Percentiles rank a stretch among this genome's conserved stretches.
These are phyloP conservation scores for Temnothorax curvispinosus DNA, from an alignment of 1,140 invertebrate species.

Conservation along the genomic window DNA sequence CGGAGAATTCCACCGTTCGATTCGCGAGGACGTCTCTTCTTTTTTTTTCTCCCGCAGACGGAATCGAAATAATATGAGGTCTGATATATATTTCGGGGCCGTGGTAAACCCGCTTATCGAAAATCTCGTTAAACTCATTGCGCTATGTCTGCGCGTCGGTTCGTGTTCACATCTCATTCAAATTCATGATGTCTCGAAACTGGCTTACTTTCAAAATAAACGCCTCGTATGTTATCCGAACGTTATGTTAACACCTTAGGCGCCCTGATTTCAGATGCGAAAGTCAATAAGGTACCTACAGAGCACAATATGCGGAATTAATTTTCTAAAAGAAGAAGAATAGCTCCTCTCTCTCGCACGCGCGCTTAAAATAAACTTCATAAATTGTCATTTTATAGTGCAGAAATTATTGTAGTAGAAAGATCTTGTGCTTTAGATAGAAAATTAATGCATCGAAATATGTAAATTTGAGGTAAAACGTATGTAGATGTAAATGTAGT, in stretches of 20 bases:
- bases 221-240: slow-evolving; percentile 12
- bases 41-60: background rate
- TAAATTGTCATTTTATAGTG: background rate
- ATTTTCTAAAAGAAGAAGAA: background rate
- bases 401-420: background rate
- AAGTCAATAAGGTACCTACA: background rate
- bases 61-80: background rate
- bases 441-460: slow-evolving; percentile 8
- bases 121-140: slow-evolving; percentile 9
- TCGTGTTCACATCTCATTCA: slow-evolving; percentile 30
- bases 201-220: slow-evolving; percentile 43
- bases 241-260: slow-evolving; percentile 4
- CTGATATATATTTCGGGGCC: slow-evolving; percentile 22
- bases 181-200: slow-evolving; percentile 46
- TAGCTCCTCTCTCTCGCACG: background rate
- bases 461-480: slow-evolving; percentile 32
- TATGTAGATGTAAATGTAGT: slow-evolving; percentile 12
- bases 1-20: background rate
- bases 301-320: slow-evolving; percentile 11
- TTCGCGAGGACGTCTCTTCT: background rate
- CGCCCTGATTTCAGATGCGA: background rate
- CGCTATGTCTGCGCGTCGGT: background rate
- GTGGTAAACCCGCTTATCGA: background rate
- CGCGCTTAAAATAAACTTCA: background rate
- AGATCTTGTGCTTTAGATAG: background rate